Evolutionary conservation across 2,113 vertebrate species (phyloP).

Genomic region (Cepphus grylle): DNA sequence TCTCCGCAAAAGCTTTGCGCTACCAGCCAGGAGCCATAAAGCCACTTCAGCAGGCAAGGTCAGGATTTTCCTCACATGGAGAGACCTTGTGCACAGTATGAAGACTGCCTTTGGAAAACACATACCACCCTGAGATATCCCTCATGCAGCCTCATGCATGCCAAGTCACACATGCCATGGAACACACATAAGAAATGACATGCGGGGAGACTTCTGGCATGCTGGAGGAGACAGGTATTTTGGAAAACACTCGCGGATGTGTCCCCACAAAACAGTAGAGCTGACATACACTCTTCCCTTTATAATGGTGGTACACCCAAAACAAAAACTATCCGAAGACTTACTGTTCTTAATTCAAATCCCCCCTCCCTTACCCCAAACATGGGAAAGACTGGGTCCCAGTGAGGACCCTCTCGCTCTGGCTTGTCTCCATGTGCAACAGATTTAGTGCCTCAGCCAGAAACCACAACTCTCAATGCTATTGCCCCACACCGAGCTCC

Average conservation of each 20-base stretch:
- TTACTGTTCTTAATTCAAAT: neutral
- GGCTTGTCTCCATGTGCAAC: slow-evolving; percentile 47
- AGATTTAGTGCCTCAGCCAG: slow-evolving; percentile 48
- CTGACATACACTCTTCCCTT: neutral
- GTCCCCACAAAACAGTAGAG: neutral
- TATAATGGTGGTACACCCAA: neutral
- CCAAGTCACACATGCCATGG: neutral
- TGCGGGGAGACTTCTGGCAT: neutral
- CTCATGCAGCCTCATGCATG: neutral
- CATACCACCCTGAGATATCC: neutral
- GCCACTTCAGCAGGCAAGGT: neutral
- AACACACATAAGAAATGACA: neutral
- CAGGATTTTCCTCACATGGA: neutral
- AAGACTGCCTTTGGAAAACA: neutral
- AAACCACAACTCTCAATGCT: slow-evolving; percentile 62
- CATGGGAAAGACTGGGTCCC: neutral
- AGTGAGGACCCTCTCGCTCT: neutral
- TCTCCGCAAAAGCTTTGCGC: neutral
- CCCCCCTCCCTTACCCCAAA: neutral
- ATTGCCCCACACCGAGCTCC: slow-evolving; percentile 28
- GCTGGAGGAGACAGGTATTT: neutral
- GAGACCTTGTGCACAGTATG: neutral
- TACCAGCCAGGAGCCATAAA: neutral
- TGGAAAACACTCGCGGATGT: neutral
- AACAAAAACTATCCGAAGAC: neutral